These are phyloP conservation scores for Muraenolepis orangiensis DNA, from an alignment of 2,797 vertebrate genomes.

Conservation along the genomic window DNA sequence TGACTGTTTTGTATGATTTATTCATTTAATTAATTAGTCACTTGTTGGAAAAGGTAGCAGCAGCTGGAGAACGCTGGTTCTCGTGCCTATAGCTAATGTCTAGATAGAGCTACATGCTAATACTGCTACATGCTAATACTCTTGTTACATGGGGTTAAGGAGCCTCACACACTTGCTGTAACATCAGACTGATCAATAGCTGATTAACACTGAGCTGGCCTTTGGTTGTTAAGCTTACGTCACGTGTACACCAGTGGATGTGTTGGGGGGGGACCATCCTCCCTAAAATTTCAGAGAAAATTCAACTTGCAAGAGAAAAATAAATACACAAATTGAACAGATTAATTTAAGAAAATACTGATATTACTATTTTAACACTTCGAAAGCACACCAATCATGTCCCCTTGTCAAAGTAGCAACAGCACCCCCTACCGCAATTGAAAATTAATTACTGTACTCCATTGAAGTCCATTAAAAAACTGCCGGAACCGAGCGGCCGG, in stretches of 20 bases:
- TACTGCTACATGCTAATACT: constrained; percentile 50
- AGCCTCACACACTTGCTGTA: constrained; percentile 50
- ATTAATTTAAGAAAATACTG: too few species aligned
- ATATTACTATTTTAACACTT: too few species aligned
- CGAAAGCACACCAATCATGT: too few species aligned
- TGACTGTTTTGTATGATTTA: background rate
- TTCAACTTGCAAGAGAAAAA: too few species aligned
- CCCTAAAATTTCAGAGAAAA: too few species aligned
- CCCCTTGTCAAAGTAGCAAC: too few species aligned
- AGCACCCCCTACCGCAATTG: too few species aligned
- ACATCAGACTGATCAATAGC: constrained; percentile 55
- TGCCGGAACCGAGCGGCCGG: too few species aligned
- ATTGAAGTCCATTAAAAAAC: too few species aligned
- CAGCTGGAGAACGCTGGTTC: background rate
- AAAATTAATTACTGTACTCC: too few species aligned
- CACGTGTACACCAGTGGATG: constrained; percentile 38
- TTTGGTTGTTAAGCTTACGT: constrained; percentile 41
- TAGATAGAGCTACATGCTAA: constrained; percentile 37
- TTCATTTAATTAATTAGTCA: background rate
- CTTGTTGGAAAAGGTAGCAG: background rate
- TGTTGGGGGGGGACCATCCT: too few species aligned
- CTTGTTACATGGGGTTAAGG: constrained; percentile 46
- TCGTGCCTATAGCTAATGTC: constrained; percentile 19
- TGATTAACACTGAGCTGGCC: constrained; percentile 51
- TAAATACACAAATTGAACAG: too few species aligned